These are phyloP conservation scores for Poliocrania exsul DNA, from an alignment of 2,797 vertebrate genomes.

Conservation along the genomic window DNA sequence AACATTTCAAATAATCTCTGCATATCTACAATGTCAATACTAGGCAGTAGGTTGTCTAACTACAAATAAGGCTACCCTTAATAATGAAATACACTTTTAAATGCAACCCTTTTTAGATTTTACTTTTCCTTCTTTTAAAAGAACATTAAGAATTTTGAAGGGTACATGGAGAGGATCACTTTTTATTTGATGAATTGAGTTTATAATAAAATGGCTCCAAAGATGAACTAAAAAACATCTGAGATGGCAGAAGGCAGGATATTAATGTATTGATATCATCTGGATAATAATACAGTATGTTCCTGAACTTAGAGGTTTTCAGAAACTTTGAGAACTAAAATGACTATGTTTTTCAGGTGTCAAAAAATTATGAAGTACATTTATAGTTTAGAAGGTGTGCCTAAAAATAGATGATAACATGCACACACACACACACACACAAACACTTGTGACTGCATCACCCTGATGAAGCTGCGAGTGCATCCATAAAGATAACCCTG, in stretches of 20 bases:
- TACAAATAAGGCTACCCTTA: not conserved
- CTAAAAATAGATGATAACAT: not conserved
- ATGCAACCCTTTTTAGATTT: not conserved
- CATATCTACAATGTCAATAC: not conserved
- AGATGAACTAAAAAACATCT: constrained; percentile 30
- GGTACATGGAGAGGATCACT: not conserved
- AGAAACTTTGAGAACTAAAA: constrained; percentile 22
- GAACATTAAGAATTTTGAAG: not conserved
- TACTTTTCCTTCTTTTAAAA: not conserved
- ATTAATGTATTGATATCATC: constrained; percentile 63
- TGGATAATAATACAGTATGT: constrained; percentile 41
- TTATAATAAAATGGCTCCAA: constrained; percentile 22
- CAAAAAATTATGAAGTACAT: constrained; percentile 17
- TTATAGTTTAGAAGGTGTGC: not conserved
- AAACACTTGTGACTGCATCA: not conserved
- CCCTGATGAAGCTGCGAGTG: not conserved
- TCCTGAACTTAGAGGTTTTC: not conserved
- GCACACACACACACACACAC: not conserved
- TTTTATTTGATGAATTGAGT: constrained; percentile 26
- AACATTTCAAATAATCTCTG: not conserved
- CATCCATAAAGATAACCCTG: not conserved
- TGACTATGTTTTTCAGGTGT: not conserved
- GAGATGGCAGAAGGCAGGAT: constrained; percentile 51
- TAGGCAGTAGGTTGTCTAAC: not conserved
- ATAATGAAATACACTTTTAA: not conserved